Evolutionary conservation across 2,797 vertebrate genomes (phyloP), one percentile per base, ranked within the genome.

Genomic region (Aselliscus stoliczkanus): DNA sequence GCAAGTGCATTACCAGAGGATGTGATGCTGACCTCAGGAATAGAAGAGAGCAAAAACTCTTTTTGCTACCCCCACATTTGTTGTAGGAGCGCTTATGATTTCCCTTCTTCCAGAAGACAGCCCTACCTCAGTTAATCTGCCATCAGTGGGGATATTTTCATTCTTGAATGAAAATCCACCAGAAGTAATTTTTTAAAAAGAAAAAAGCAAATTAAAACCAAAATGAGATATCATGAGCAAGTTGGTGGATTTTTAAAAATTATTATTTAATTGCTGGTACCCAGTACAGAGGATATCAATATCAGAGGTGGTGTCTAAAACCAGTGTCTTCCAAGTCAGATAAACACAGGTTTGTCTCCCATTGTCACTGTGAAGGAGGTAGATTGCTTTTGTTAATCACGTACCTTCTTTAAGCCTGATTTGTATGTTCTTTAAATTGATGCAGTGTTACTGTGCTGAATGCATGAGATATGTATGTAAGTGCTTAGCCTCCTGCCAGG

Each of bases 161-260:
- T 83, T 81, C 39, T 69, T 80, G 9, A 76, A 23, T 60, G 23
- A 18, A 75, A 91, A 88, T 27, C 42, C 54, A 75, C 23, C 34
- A 96, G 21, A 87, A 56, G 83, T 73, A 54, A 54, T 54, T 52
- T 54, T 54, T 20, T 6, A 50, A 50, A 50, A 15, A 50, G 13
- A 3, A 50, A 17, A 58, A 82, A 89, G 29, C 25, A 72, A 64
- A 58, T 62, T 37, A 39, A 85, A 81, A 37, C 34, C 77, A 31
- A 9, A 8, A 15, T n/a, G 10, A 39, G 4, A n/a, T 39, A 42
- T 52, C 47, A 58, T 12, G 15, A 83, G 20, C 21, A 88, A 79
- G 37, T 37, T 5, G 13, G 13, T 44, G 27, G 31, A 21, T 54
- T 64, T 39, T 50, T 81, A 50, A 27, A 29, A n/a, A 42, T 42